Conservation (phyloP, 2,888 invertebrate genomes). For the Teleogryllus oceanicus region DNA sequence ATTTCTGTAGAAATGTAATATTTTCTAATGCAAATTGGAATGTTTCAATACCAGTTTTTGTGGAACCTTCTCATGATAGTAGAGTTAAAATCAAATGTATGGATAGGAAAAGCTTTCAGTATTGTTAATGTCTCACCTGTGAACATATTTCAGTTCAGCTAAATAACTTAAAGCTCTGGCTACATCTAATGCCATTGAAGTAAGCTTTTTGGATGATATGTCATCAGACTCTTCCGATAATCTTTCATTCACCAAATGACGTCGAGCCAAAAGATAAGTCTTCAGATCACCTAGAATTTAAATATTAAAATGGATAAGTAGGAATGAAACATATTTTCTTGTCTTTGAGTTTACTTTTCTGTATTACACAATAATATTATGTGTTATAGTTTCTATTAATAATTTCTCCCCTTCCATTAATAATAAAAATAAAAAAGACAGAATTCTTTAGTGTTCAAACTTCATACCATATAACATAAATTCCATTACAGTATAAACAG, state of each 20-base stretch:
- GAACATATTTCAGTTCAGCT: constrained; percentile 79
- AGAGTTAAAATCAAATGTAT: neutral
- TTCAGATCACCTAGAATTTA: constrained; percentile 68
- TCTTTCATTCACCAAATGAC: constrained; percentile 68
- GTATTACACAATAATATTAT: too few relatives aligned
- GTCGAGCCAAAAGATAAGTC: constrained; percentile 78
- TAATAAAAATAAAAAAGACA: too few relatives aligned
- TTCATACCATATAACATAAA: constrained; percentile 79
- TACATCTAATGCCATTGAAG: constrained; percentile 83
- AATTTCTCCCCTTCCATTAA: too few relatives aligned
- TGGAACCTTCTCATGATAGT: too few relatives aligned
- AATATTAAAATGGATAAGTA: neutral
- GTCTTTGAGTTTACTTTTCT: too few relatives aligned
- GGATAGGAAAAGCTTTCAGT: too few relatives aligned
- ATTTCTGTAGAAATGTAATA: too few relatives aligned
- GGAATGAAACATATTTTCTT: too few relatives aligned
- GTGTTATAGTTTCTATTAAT: too few relatives aligned
- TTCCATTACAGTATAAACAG: constrained; percentile 89
- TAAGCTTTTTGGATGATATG: constrained; percentile 73
- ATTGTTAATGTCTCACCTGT: constrained; percentile 51
- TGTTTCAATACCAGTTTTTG: too few relatives aligned
- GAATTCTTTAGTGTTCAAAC: neutral
- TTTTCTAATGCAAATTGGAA: too few relatives aligned
- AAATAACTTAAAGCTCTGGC: constrained; percentile 82
- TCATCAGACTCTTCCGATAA: constrained; percentile 67